These are phyloP conservation scores for Synanthedon tipuliformis DNA, from an alignment of 2,888 invertebrate species.

Conservation along the genomic window DNA sequence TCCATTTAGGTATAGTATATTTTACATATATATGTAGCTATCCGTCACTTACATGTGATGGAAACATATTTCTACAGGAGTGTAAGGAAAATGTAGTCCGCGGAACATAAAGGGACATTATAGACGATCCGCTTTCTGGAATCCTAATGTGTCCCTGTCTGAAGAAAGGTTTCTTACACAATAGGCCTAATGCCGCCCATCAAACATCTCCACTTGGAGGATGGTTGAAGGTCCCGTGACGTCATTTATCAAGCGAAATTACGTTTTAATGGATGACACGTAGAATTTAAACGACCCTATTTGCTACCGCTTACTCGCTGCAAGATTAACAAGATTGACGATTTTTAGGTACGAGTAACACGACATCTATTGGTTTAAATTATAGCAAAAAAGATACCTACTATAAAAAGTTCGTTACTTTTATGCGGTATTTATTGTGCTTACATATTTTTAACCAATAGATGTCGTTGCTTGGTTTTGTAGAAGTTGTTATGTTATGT, in stretches of 20 bases:
- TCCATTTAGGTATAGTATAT: too few species aligned
- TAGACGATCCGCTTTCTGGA: not conserved
- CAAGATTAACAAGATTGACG: not conserved
- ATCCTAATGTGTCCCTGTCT: not conserved
- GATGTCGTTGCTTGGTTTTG: too few species aligned
- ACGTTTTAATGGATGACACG: constrained; percentile 6
- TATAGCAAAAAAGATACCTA: not conserved
- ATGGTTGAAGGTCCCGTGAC: constrained; percentile 7
- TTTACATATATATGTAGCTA: too few species aligned
- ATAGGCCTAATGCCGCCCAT: constrained; percentile 3
- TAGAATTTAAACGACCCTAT: not conserved
- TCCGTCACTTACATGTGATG: too few species aligned
- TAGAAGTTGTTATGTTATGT: too few species aligned
- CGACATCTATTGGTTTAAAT: not conserved
- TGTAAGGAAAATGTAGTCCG: not conserved
- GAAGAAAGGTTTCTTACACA: not conserved
- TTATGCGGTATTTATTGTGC: too few species aligned
- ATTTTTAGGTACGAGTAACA: not conserved
- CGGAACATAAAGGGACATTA: not conserved
- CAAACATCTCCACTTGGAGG: constrained; percentile 4
- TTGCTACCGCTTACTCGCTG: not conserved
- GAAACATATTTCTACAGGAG: too few species aligned
- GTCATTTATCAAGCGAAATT: constrained; percentile 29
- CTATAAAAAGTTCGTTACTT: too few species aligned
- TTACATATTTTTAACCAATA: too few species aligned